Percentiles rank a stretch among this genome's conserved stretches.
phyloP scores from a whole-genome alignment of 1,140 invertebrate genomes.

The Temnothorax nylanderi region DNA sequence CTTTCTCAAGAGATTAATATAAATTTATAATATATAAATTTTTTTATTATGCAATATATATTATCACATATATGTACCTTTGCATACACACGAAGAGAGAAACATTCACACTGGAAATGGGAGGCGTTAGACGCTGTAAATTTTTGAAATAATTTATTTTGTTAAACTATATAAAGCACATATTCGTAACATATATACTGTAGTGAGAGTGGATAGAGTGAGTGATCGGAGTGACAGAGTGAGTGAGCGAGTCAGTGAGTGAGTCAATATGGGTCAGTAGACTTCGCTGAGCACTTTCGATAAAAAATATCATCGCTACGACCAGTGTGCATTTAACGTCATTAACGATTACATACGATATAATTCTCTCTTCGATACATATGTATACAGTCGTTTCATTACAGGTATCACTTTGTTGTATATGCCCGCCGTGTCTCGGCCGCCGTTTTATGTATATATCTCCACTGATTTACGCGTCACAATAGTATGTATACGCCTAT shows the following conservation, averaged over 20 bases:
- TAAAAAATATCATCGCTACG: conserved; percentile 78
- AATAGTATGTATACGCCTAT: conserved; percentile 33
- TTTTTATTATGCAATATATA: background rate
- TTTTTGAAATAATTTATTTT: conserved; percentile 81
- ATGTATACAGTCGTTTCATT: conserved; percentile 52
- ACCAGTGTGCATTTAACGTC: conserved; percentile 50
- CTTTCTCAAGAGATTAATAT: background rate
- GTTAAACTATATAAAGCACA: conserved; percentile 82
- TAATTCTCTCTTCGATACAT: conserved; percentile 35
- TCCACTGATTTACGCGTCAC: conserved; percentile 38
- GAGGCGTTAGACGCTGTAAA: conserved; percentile 18
- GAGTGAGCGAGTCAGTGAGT: conserved; percentile 69
- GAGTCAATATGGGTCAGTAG: conserved; percentile 48
- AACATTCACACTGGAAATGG: conserved; percentile 18
- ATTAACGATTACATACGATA: conserved; percentile 44
- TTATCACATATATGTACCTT: background rate
- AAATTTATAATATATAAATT: background rate
- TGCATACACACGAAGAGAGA: background rate
- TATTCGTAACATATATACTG: conserved; percentile 78
- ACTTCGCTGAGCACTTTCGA: conserved; percentile 80
- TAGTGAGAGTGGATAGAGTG: conserved; percentile 74
- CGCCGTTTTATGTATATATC: background rate
- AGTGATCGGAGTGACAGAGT: conserved; percentile 69
- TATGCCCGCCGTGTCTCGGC: background rate
- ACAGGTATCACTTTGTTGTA: conserved; percentile 31